Conservation (phyloP, 2,888 invertebrate species). For the Aromia moschata region DNA sequence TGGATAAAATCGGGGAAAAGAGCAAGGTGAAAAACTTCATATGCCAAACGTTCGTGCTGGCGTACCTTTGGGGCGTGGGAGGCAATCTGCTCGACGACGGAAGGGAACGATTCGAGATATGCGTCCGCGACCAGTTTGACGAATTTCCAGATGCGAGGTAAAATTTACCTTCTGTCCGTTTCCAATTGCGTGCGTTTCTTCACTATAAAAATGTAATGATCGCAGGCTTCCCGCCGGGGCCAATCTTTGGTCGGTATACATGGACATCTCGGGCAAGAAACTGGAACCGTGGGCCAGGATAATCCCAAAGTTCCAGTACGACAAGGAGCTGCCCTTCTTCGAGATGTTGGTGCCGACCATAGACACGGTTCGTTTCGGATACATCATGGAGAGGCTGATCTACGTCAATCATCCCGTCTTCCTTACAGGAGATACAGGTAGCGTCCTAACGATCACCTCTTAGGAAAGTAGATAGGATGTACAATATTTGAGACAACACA, state of each 20-base stretch:
- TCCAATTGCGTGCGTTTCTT: not conserved
- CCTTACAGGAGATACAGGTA: conserved; percentile 89
- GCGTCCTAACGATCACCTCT: conserved; percentile 4
- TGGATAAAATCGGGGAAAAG: conserved; percentile 66
- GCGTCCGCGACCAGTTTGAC: conserved; percentile 75
- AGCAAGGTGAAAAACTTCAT: conserved; percentile 72
- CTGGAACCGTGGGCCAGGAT: conserved; percentile 84
- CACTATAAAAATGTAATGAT: too few species aligned
- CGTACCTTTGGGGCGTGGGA: conserved; percentile 87
- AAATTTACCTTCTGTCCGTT: conserved; percentile 3
- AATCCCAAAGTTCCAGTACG: conserved; percentile 78
- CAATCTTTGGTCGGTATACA: conserved; percentile 79
- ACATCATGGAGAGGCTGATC: conserved; percentile 79
- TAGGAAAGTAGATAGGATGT: too few species aligned
- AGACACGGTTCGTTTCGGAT: conserved; percentile 90
- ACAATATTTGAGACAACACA: not conserved
- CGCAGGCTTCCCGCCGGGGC: conserved; percentile 74
- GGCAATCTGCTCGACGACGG: conserved; percentile 81
- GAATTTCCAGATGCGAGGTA: conserved; percentile 74
- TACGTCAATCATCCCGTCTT: conserved; percentile 80
- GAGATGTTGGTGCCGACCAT: conserved; percentile 90
- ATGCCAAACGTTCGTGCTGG: conserved; percentile 81
- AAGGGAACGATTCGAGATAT: conserved; percentile 75
- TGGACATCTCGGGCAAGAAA: conserved; percentile 74
- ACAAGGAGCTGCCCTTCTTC: conserved; percentile 79